Percentiles rank a stretch among this genome's conserved stretches.
These are phyloP conservation scores for Sarcophilus harrisii DNA, from an alignment of 2,797 vertebrate genomes.

Conservation along the genomic window DNA sequence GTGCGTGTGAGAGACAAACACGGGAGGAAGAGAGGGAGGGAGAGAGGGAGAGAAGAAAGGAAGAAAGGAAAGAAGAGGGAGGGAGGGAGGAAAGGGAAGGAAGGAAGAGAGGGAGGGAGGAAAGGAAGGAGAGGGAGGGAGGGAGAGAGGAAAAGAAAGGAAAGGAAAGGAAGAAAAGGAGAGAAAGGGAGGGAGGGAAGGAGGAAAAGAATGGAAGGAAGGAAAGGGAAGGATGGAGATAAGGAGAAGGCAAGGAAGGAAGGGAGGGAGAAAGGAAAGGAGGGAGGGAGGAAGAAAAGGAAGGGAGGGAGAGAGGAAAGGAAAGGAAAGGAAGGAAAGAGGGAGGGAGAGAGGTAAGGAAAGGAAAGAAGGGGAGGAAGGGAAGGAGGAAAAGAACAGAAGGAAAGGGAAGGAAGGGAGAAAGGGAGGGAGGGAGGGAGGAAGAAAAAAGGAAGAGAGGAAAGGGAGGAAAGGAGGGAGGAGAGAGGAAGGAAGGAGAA, in stretches of 20 bases:
- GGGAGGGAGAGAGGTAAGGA: too few species aligned
- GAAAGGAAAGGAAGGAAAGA: too few species aligned
- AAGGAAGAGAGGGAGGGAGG: not conserved
- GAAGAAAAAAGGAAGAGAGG: not conserved
- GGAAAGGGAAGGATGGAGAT: fast-evolving
- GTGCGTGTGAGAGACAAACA: not conserved
- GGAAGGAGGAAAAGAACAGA: too few species aligned
- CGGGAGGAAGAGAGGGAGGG: not conserved
- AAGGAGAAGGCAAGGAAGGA: too few species aligned
- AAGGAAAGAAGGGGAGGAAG: too few species aligned
- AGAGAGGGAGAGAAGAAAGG: not conserved
- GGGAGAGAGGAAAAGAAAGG: fast-evolving
- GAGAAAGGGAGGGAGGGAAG: fast-evolving
- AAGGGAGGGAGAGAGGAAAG: too few species aligned
- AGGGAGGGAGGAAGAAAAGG: too few species aligned
- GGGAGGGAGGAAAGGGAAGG: fast-evolving
- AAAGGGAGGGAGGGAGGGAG: not conserved
- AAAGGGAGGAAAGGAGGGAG: too few species aligned
- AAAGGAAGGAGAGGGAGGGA: fast-evolving
- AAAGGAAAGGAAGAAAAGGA: fast-evolving
- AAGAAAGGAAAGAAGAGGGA: fast-evolving
- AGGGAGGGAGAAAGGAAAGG: too few species aligned
- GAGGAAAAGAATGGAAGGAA: too few species aligned
- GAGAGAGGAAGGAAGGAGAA: too few species aligned
- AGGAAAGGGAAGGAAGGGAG: too few species aligned